phyloP scores from a whole-genome alignment of 2,888 invertebrate genomes.

The Dryobotodes eremita region DNA sequence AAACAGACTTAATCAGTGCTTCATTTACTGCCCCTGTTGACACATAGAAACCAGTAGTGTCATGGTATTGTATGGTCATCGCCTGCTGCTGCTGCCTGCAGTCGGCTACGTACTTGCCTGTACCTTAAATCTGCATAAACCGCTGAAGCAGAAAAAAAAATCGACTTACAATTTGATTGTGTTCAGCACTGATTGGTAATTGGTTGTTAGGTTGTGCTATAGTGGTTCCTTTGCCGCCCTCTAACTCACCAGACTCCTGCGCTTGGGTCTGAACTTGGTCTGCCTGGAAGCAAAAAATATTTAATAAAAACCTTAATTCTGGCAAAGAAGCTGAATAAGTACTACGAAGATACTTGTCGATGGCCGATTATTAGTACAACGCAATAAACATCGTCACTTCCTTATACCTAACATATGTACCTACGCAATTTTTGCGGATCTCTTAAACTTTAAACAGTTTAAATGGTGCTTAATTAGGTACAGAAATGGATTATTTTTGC shows the following conservation, averaged over 20 bases:
- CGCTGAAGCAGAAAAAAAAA: not conserved
- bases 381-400: not conserved
- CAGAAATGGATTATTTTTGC: not conserved
- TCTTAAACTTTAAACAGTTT: not conserved
- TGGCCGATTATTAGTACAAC: not conserved
- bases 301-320: not conserved
- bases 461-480: not conserved
- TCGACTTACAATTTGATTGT: constrained; percentile 45
- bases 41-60: too few species aligned
- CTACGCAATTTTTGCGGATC: not conserved
- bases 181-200: constrained; percentile 35
- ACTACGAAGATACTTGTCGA: not conserved
- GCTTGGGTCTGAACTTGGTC: constrained; percentile 60
- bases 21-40: too few species aligned
- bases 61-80: too few species aligned
- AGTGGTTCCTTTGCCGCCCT: constrained; percentile 50
- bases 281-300: constrained; percentile 65
- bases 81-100: too few species aligned
- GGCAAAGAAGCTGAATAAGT: not conserved
- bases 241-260: constrained; percentile 56
- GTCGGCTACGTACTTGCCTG: too few species aligned
- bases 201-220: constrained; percentile 38
- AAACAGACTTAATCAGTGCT: too few species aligned
- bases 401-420: not conserved
- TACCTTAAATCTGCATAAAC: not conserved